These are phyloP conservation scores for Cuniculus paca DNA, from an alignment of 2,797 vertebrate species.

Conservation along the genomic window DNA sequence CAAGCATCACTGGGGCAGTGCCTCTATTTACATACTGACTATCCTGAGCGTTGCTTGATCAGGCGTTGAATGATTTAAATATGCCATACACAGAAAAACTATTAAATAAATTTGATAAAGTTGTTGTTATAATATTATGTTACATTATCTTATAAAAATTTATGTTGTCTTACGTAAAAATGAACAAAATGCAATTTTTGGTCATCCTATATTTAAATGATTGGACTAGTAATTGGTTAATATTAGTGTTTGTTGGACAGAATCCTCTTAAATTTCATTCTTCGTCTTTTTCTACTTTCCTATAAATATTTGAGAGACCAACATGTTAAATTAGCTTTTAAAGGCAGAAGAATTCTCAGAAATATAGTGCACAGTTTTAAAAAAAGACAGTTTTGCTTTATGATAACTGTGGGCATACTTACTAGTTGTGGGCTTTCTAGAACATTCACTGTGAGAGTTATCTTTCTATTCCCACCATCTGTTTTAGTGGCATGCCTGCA, in stretches of 20 bases:
- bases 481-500: background rate
- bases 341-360: slow-evolving; percentile 17
- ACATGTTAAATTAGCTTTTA: background rate
- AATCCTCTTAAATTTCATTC: background rate
- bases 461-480: background rate
- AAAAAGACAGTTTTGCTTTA: background rate
- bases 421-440: background rate
- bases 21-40: background rate
- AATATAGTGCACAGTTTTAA: background rate
- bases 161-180: too few species aligned
- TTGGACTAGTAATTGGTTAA: background rate
- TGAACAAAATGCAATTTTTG: background rate
- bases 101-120: background rate
- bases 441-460: background rate
- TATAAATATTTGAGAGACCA: background rate
- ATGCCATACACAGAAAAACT: background rate
- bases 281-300: background rate
- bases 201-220: background rate
- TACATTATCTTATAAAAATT: background rate
- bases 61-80: background rate
- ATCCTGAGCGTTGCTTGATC: background rate
- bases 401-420: background rate
- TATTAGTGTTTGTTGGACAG: background rate
- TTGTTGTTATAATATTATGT: background rate
- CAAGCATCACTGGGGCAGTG: background rate